Evolutionary conservation across 2,113 vertebrate species (phyloP).

Genomic region (Chroicocephalus ridibundus): DNA sequence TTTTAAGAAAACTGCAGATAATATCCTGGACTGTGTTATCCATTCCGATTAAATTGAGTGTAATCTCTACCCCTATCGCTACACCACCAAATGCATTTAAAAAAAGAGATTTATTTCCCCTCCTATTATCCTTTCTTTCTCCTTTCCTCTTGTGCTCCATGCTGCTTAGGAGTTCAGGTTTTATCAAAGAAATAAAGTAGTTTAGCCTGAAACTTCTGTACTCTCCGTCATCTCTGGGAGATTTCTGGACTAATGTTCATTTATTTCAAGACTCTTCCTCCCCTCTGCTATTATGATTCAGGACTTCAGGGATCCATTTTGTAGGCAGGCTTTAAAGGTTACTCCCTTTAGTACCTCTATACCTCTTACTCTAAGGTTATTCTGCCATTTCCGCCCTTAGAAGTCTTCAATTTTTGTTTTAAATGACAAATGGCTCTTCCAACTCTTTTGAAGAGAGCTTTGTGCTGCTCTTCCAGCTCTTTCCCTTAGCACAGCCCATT

Average conservation of each 20-base stretch:
- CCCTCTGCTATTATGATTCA: not conserved
- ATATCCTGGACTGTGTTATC: not conserved
- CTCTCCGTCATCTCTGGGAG: not conserved
- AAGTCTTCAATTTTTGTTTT: slow-evolving; percentile 39
- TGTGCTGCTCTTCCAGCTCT: not conserved
- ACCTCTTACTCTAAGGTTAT: slow-evolving; percentile 42
- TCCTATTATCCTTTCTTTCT: not conserved
- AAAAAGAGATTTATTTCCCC: slow-evolving; percentile 14
- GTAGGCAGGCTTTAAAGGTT: slow-evolving; percentile 57
- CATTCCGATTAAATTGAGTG: slow-evolving; percentile 22
- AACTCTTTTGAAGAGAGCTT: not conserved
- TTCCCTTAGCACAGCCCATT: not conserved
- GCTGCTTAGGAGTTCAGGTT: not conserved
- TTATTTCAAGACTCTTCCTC: slow-evolving; percentile 5
- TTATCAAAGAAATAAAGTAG: not conserved
- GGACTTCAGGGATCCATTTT: slow-evolving; percentile 32
- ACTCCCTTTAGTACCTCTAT: slow-evolving; percentile 42
- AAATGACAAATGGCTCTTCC: slow-evolving; percentile 10
- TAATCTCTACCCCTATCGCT: not conserved
- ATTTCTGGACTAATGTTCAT: not conserved
- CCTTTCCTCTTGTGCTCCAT: not conserved
- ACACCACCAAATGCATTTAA: not conserved
- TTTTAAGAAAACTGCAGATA: slow-evolving; percentile 30
- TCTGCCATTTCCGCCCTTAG: slow-evolving; percentile 9
- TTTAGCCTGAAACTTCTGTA: slow-evolving; percentile 24